phyloP scores from a whole-genome alignment of 2,113 vertebrate species.

The Thomomys bottae region DNA sequence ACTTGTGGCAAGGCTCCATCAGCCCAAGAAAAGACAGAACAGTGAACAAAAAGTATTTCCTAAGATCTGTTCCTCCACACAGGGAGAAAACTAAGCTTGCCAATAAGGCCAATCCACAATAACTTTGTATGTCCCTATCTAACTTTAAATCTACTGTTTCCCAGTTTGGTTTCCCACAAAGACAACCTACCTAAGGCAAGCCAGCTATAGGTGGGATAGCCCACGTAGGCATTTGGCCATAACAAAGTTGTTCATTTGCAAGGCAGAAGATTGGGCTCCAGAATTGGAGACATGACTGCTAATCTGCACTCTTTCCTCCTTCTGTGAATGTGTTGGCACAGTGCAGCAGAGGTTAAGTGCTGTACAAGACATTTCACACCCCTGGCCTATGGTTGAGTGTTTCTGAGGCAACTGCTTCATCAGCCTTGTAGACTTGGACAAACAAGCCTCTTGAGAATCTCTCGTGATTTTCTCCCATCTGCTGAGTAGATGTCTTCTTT shows the following conservation, averaged over 20 bases:
- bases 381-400: constrained; percentile 49
- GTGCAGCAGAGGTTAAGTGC: constrained; percentile 57
- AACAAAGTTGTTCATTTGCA: neutral
- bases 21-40: neutral
- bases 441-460: constrained; percentile 61
- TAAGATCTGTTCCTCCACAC: neutral
- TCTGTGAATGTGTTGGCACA: rapidly evolving
- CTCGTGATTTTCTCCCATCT: neutral
- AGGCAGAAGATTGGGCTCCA: neutral
- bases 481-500: neutral
- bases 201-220: neutral
- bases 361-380: constrained; percentile 70
- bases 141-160: neutral
- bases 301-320: neutral
- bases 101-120: neutral
- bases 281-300: neutral
- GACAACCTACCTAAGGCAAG: neutral
- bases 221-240: neutral
- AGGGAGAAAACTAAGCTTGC: neutral
- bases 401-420: constrained; percentile 68
- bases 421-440: constrained; percentile 66
- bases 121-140: neutral
- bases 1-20: neutral
- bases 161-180: constrained; percentile 2
- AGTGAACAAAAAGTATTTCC: neutral